Conservation (phyloP, 2,888 invertebrate genomes). For the Anagyrus pseudococci region DNA sequence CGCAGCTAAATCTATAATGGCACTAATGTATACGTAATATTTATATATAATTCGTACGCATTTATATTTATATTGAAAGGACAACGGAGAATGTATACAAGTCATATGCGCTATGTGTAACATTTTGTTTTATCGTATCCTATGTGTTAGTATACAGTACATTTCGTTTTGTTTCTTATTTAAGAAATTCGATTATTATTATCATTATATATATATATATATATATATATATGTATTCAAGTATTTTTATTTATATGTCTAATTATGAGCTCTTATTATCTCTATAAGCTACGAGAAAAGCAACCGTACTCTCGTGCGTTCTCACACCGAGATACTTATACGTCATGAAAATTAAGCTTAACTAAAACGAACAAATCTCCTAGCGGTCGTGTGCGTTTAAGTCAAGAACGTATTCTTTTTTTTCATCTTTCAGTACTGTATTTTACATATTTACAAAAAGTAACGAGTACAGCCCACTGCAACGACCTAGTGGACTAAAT, state of each 20-base stretch:
- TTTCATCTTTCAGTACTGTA: not conserved
- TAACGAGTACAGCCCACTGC: slow-evolving; percentile 2
- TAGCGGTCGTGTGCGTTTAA: slow-evolving; percentile 28
- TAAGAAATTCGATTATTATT: not conserved
- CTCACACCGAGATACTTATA: not conserved
- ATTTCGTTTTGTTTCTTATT: not conserved
- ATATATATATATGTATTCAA: not conserved
- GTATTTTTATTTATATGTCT: not conserved
- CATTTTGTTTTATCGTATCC: not conserved
- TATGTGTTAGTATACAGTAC: slow-evolving; percentile 1
- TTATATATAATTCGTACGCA: not conserved
- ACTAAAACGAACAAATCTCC: slow-evolving; percentile 23
- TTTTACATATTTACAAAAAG: slow-evolving; percentile 37
- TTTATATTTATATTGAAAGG: slow-evolving; percentile 14
- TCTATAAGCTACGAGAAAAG: not conserved
- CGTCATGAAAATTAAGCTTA: not conserved
- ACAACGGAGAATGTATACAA: slow-evolving; percentile 15
- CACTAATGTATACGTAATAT: slow-evolving; percentile 12
- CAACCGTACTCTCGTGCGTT: not conserved
- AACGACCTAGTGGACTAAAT: slow-evolving; percentile 12
- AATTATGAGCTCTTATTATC: not conserved
- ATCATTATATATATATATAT: not conserved
- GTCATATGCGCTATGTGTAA: not conserved
- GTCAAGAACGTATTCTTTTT: slow-evolving; percentile 6
- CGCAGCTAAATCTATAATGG: slow-evolving; percentile 12